Percentiles rank a stretch among this genome's conserved stretches.
phyloP scores from a whole-genome alignment of 1,140 invertebrate species.

The Drosophila nasuta region DNA sequence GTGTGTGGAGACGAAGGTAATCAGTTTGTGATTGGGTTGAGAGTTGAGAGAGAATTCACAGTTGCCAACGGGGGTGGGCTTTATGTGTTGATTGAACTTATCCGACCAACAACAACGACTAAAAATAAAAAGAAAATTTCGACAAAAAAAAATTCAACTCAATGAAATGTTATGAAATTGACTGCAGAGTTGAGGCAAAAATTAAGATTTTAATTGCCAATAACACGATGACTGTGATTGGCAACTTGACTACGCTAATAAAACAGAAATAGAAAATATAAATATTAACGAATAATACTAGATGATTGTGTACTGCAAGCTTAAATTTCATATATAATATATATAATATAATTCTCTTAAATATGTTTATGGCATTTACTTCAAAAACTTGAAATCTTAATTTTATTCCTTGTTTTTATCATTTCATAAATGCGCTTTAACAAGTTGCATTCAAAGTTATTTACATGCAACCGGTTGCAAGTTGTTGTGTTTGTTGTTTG shows the following conservation, averaged over 20 bases:
- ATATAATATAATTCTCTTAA: too few relatives aligned
- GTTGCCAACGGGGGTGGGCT: conserved; percentile 3
- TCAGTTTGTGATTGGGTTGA: conserved; percentile 43
- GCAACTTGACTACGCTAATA: too few relatives aligned
- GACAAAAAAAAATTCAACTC: neutral
- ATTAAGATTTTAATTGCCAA: neutral
- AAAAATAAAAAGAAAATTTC: neutral
- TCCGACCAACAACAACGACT: neutral
- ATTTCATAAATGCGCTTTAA: too few relatives aligned
- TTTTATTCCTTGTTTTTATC: too few relatives aligned
- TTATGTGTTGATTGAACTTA: conserved; percentile 30
- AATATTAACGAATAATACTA: too few relatives aligned
- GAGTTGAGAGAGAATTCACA: neutral
- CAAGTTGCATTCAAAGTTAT: neutral
- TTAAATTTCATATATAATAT: too few relatives aligned
- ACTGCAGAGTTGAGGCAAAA: neutral
- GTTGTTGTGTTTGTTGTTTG: conserved; percentile 5
- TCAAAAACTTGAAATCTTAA: too few relatives aligned
- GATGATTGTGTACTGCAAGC: neutral
- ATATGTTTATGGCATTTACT: too few relatives aligned
- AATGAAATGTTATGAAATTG: conserved; percentile 5
- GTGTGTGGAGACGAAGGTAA: conserved; percentile 51
- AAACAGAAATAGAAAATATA: too few relatives aligned
- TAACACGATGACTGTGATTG: neutral
- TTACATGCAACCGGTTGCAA: conserved; percentile 1